Conservation (phyloP, 2,113 vertebrate species). For the Lethenteron camtschaticum region DNA sequence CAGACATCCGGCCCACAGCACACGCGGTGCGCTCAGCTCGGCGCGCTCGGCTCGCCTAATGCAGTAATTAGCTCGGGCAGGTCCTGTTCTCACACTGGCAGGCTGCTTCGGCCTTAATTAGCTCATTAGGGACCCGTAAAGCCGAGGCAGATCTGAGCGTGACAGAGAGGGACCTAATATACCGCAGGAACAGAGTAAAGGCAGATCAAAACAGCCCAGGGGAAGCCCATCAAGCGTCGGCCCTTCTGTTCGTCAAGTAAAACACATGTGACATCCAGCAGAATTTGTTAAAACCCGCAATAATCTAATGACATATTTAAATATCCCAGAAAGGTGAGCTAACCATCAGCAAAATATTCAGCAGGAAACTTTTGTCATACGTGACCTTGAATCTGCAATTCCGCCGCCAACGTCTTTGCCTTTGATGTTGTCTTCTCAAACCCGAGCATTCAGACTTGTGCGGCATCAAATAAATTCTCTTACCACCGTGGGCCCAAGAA, state of each 20-base stretch:
- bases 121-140: conserved; percentile 5
- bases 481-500: too few relatives aligned
- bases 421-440: too few relatives aligned
- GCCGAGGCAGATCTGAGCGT: conserved; percentile 5
- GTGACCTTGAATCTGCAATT: neutral
- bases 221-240: conserved; percentile 1
- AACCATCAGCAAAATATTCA: conserved; percentile 1
- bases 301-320: conserved; percentile 6
- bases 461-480: too few relatives aligned
- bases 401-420: too few relatives aligned
- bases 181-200: conserved; percentile 4
- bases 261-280: conserved; percentile 5
- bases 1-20: too few relatives aligned
- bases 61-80: conserved; percentile 4
- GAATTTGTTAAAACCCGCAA: conserved; percentile 2
- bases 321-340: neutral
- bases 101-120: conserved; percentile 6
- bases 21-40: too few relatives aligned
- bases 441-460: too few relatives aligned
- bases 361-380: neutral
- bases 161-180: conserved; percentile 6
- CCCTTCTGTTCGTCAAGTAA: conserved; percentile 4
- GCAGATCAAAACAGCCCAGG: conserved; percentile 4
- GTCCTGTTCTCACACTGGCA: conserved; percentile 2
- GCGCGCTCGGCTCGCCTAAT: neutral